Percentiles rank a stretch among this genome's conserved stretches.
Evolutionary conservation across 2,113 vertebrate species (phyloP).

Genomic region (Sorex araneus): DNA sequence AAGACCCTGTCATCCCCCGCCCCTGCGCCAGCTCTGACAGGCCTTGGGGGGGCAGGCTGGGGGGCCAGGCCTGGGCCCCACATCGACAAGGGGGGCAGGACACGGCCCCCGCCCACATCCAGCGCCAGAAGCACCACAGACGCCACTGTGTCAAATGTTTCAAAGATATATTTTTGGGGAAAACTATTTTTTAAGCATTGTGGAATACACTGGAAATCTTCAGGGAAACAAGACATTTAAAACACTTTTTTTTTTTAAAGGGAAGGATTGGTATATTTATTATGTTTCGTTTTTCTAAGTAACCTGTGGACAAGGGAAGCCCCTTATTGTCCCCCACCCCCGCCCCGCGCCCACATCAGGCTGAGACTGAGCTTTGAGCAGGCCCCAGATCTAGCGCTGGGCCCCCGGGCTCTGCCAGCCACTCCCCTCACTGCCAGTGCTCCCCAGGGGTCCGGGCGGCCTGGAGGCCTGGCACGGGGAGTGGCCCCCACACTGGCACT

Average conservation of each 20-base stretch:
- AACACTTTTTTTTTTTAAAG: slow-evolving; percentile 83
- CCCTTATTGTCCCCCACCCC: not conserved
- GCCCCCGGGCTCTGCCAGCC: no score
- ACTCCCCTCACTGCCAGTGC: not conserved
- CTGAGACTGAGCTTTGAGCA: not conserved
- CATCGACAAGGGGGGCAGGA: not conserved
- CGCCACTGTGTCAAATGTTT: slow-evolving; percentile 80
- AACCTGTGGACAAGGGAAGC: slow-evolving; percentile 80
- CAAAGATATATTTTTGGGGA: slow-evolving; percentile 84
- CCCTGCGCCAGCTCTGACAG: not conserved
- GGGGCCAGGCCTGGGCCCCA: not conserved
- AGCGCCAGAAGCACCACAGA: slow-evolving; percentile 64
- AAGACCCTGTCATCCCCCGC: slow-evolving; percentile 67
- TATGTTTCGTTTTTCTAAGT: slow-evolving; percentile 79
- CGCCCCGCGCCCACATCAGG: not conserved
- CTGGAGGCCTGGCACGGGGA: not conserved
- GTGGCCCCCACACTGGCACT: no score
- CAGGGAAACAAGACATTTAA: slow-evolving; percentile 89
- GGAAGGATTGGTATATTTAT: slow-evolving; percentile 87
- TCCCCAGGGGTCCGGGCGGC: no score
- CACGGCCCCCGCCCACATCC: not conserved
- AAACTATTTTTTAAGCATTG: slow-evolving; percentile 85
- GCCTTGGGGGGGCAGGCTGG: rapidly evolving
- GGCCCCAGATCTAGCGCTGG: no score
- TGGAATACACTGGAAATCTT: slow-evolving; percentile 91